Conservation (phyloP, 2,888 invertebrate genomes). For the Masnerella sp. region DNA sequence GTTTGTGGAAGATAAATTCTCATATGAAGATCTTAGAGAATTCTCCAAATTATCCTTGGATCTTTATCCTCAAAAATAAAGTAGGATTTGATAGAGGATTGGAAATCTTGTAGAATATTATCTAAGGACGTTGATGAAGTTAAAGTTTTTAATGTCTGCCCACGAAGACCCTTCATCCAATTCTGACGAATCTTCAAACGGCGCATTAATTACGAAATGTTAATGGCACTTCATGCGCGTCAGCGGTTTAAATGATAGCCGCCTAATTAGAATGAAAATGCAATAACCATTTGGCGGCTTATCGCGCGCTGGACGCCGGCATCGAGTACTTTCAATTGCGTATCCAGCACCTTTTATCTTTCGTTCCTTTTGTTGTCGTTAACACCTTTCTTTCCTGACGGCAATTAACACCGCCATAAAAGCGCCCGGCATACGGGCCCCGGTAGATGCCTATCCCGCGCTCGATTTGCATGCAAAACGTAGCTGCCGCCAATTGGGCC, state of each 20-base stretch:
- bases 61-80: no score
- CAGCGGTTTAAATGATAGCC: slow-evolving; percentile 13
- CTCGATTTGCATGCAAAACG: slow-evolving; percentile 69
- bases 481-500: slow-evolving; percentile 58
- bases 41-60: no score
- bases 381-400: slow-evolving; percentile 71
- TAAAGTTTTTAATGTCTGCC: no score
- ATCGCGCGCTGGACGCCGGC: slow-evolving; percentile 10
- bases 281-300: slow-evolving; percentile 35
- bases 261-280: slow-evolving; percentile 39
- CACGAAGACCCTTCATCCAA: no score
- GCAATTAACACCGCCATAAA: slow-evolving; percentile 75
- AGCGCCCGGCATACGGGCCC: slow-evolving; percentile 43
- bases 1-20: no score
- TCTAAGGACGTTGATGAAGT: no score
- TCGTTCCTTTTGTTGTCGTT: slow-evolving; percentile 64
- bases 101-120: no score
- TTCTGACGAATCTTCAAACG: no score
- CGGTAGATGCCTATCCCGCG: slow-evolving; percentile 58
- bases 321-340: slow-evolving; percentile 37
- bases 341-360: slow-evolving; percentile 41
- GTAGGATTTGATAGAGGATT: no score
- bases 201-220: no score
- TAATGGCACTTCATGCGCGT: no score
- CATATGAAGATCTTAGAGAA: no score